phyloP scores from a whole-genome alignment of 2,888 invertebrate genomes.

The Drosophila colorata region DNA sequence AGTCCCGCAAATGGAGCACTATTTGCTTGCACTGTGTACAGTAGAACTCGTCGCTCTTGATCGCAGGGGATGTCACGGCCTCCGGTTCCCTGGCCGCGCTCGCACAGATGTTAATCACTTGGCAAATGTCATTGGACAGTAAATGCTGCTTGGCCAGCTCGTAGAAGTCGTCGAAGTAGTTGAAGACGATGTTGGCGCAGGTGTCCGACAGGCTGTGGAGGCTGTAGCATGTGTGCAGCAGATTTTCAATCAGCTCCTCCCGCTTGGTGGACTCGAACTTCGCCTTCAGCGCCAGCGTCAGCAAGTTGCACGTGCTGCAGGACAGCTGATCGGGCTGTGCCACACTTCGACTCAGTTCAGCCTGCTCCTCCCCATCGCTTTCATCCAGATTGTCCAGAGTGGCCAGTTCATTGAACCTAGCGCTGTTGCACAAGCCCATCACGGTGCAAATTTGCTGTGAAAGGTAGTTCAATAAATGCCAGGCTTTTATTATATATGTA shows the following conservation, averaged over 20 bases:
- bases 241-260: constrained; percentile 7
- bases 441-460: constrained; percentile 27
- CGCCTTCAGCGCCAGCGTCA: not conserved
- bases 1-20: not conserved
- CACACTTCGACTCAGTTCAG: not conserved
- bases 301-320: constrained; percentile 30
- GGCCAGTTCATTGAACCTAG: no score
- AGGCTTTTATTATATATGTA: not conserved
- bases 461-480: not conserved
- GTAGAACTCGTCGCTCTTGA: not conserved
- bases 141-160: constrained; percentile 9
- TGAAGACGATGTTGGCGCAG: constrained; percentile 18
- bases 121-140: constrained; percentile 19
- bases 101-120: constrained; percentile 6
- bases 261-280: constrained; percentile 5
- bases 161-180: constrained; percentile 27
- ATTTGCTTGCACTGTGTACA: constrained; percentile 15
- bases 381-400: not conserved
- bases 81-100: no score
- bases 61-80: not conserved
- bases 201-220: constrained; percentile 13
- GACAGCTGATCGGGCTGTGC: constrained; percentile 17
- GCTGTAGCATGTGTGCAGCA: constrained; percentile 12
- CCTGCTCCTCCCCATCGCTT: not conserved
- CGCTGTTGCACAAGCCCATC: constrained; percentile 15